Evolutionary conservation across 2,113 vertebrate species (phyloP).

Genomic region (Sporophila hypoxantha): DNA sequence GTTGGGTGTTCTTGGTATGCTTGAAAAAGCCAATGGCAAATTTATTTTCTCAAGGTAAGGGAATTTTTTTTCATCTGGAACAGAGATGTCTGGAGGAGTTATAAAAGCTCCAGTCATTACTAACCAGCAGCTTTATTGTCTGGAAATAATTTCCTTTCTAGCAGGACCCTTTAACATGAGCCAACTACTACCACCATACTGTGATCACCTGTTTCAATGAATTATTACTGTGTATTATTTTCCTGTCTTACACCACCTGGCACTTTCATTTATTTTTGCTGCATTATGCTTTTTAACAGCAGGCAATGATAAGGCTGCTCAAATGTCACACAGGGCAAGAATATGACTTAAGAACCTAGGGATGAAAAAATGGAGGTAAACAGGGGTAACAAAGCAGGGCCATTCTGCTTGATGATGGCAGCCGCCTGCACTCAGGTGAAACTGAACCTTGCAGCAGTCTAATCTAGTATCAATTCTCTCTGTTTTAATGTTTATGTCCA

Average conservation of each 20-base stretch:
- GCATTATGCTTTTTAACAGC: background rate
- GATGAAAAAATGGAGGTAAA: background rate
- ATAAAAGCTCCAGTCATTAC: background rate
- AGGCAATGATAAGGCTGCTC: background rate
- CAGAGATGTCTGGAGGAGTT: background rate
- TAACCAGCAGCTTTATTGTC: background rate
- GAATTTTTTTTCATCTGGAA: background rate
- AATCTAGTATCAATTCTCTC: background rate
- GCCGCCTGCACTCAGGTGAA: background rate
- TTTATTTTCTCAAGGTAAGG: background rate
- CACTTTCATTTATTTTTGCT: background rate
- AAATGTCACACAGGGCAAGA: background rate
- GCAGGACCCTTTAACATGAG: background rate
- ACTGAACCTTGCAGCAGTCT: background rate
- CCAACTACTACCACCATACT: background rate
- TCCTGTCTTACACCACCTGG: background rate
- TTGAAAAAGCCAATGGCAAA: background rate
- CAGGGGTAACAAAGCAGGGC: background rate
- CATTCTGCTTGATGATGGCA: background rate
- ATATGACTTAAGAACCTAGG: background rate
- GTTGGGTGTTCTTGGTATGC: background rate
- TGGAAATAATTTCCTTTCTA: background rate
- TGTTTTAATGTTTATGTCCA: background rate
- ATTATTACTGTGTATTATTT: background rate
- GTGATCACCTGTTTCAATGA: background rate